Percentiles rank a stretch among this genome's conserved stretches.
These are phyloP conservation scores for Tenthredo mesomela DNA, from an alignment of 2,888 invertebrate species.

Conservation along the genomic window DNA sequence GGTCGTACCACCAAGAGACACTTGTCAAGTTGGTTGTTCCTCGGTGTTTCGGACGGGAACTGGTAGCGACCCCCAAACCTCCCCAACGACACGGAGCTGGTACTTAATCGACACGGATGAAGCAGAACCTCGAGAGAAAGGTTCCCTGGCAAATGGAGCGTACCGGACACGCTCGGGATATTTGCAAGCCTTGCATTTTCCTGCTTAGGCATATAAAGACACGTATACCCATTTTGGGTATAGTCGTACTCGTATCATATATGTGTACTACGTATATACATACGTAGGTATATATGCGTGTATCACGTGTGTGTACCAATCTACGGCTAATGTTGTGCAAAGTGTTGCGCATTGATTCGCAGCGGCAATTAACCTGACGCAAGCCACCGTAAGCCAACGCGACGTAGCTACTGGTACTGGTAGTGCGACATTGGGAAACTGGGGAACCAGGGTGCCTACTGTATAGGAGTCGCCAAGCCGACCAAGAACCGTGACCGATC, in stretches of 20 bases:
- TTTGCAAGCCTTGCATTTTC: constrained; percentile 35
- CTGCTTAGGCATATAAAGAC: constrained; percentile 9
- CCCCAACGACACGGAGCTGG: constrained; percentile 22
- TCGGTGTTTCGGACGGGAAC: not conserved
- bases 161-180: constrained; percentile 43
- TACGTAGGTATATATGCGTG: not conserved
- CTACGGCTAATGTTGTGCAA: constrained; percentile 38
- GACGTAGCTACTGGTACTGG: not conserved
- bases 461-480: constrained; percentile 54
- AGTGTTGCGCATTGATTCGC: constrained; percentile 52
- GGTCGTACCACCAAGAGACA: not conserved
- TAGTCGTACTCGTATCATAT: not conserved
- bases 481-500: constrained; percentile 76
- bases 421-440: not conserved
- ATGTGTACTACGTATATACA: not conserved
- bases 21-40: constrained; percentile 37
- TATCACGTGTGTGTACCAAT: not conserved
- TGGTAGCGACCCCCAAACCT: not conserved
- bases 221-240: not conserved
- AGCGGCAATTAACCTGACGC: constrained; percentile 47
- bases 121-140: constrained; percentile 34
- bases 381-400: constrained; percentile 23
- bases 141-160: constrained; percentile 44
- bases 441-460: constrained; percentile 43
- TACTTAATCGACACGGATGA: constrained; percentile 46